Conservation (phyloP, 2,888 invertebrate species). For the Hypomecis punctinalis region DNA sequence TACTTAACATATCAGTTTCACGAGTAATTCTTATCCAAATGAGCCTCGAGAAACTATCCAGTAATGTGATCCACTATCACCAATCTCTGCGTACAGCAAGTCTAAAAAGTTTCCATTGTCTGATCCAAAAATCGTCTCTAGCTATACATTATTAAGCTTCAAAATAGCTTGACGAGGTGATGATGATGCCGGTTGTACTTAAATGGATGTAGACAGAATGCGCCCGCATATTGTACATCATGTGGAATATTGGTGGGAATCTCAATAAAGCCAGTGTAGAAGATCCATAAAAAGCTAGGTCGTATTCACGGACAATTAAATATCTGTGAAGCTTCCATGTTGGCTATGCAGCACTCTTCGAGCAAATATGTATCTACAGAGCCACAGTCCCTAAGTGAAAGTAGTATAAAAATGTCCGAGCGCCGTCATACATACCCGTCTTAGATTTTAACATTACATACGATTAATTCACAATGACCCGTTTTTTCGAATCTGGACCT, state of each 20-base stretch:
- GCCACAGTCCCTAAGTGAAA: too few relatives aligned
- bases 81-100: conserved; percentile 32
- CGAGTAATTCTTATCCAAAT: conserved; percentile 43
- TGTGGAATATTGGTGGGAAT: conserved; percentile 38
- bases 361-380: too few relatives aligned
- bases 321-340: background rate
- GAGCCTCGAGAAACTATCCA: conserved; percentile 39
- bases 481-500: too few relatives aligned
- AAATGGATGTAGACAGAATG: conserved; percentile 56
- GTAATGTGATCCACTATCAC: conserved; percentile 42
- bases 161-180: conserved; percentile 1
- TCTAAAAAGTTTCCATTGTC: conserved; percentile 1
- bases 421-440: too few relatives aligned
- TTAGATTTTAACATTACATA: too few relatives aligned
- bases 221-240: conserved; percentile 67
- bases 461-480: too few relatives aligned
- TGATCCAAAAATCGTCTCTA: background rate
- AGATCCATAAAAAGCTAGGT: conserved; percentile 7
- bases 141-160: background rate
- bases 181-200: conserved; percentile 10
- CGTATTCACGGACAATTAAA: background rate
- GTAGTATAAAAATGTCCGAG: too few relatives aligned
- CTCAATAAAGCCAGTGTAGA: conserved; percentile 5
- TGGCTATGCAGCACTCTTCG: conserved; percentile 4
- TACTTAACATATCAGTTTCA: conserved; percentile 45